A percentile compares a stretch with the other conserved stretches of the same genome.
Evolutionary conservation across 2,797 vertebrate species (phyloP).

Genomic region (Harpagifer antarcticus): DNA sequence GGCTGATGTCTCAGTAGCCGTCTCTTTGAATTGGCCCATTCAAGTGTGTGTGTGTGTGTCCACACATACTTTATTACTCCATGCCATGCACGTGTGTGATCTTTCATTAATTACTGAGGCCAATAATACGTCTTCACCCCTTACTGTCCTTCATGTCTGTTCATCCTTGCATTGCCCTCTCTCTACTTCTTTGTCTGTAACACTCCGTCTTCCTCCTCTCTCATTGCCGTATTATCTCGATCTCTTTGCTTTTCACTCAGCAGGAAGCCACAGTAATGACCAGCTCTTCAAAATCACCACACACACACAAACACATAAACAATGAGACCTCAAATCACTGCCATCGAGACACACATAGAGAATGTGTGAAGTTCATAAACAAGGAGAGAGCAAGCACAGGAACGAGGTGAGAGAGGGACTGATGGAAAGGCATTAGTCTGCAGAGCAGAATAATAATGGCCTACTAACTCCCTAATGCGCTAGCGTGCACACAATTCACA

Average conservation of each 20-base stretch:
- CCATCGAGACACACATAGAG: not conserved
- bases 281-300: conserved; percentile 32
- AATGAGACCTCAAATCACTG: not conserved
- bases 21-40: conserved; percentile 59
- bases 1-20: conserved; percentile 35
- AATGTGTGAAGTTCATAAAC: conserved; percentile 44
- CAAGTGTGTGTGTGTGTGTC: conserved; percentile 13
- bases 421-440: conserved; percentile 29
- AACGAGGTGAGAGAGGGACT: conserved; percentile 12
- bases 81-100: conserved; percentile 9
- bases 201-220: conserved; percentile 14
- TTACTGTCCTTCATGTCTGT: conserved; percentile 17
- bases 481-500: conserved; percentile 26
- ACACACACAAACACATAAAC: not conserved
- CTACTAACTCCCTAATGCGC: conserved; percentile 7
- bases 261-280: conserved; percentile 43
- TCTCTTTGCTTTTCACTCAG: conserved; percentile 15
- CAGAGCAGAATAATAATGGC: conserved; percentile 28
- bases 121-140: conserved; percentile 20
- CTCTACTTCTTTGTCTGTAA: conserved; percentile 14
- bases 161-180: conserved; percentile 8
- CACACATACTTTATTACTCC: not conserved
- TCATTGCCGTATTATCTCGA: not conserved
- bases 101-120: conserved; percentile 22
- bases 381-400: conserved; percentile 20